Base-by-base conservation (phyloP, 2,797 vertebrate species). In the Urocyon cinereoargenteus region DNA sequence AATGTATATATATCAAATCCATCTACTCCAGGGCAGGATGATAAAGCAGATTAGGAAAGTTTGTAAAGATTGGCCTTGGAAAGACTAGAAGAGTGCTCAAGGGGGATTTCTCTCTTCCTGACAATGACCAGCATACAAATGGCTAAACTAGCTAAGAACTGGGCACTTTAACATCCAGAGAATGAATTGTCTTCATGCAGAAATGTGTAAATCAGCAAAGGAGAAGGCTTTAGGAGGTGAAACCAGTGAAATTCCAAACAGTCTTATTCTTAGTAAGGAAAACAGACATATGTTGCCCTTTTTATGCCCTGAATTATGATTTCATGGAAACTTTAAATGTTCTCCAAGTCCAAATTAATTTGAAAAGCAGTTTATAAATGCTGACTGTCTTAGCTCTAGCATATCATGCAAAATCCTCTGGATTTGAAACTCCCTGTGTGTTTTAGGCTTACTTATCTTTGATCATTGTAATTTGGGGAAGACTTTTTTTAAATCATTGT, bases 61-160 rank as follows among this genome's bases (percentile, higher is more conserved):
- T 97, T 98, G 3, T 59, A 93, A 94, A 97, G 0, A 82, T 1
- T 28, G 84, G 9, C 15, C 28, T 93, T 97, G 85, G 79, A 93
- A 96, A 92, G 28, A 45, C 61, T 85, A 86, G 49, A 73, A 9
- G 0, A 78, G 9, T 22, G 4, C 12, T 95, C 55, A 94, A 86
- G 3, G 16, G 40, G 12, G 8, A 95, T 57, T 93, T 97, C 26
- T 83, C 1, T 87, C 70, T 4, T 34, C 11, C 28, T 78, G 18
- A 93, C 28, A 34, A 34, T 89, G 77, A 68, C 24, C 28, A 40
- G 28, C 8, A 57, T 36, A 40, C 62, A 81, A 97, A n/a, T 51
- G 28, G 0, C 28, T 83, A 51, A 96, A 90, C 13, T 51, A 7
- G 28, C 28, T n/a, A 64, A 13, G n/a, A 45, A 96, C 34, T 1